Evolutionary conservation across 2,113 vertebrate genomes (phyloP).

Genomic region (Oenanthe melanoleuca): DNA sequence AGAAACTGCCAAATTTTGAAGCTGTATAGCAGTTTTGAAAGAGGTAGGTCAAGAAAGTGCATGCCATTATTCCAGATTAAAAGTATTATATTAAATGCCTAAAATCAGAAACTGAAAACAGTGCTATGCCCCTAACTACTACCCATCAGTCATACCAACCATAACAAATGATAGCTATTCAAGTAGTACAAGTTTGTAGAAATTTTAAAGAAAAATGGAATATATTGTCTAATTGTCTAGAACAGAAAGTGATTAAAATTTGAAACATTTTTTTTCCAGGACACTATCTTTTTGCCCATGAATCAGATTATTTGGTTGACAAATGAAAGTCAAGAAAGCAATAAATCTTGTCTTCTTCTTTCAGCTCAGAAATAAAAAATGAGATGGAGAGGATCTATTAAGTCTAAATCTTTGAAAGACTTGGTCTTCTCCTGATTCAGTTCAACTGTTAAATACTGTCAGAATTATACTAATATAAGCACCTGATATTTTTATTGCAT

Average conservation of each 20-base stretch:
- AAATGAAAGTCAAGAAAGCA: neutral
- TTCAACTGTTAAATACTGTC: neutral
- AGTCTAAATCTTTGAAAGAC: neutral
- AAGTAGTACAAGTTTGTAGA: neutral
- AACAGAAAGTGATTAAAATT: neutral
- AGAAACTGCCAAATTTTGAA: neutral
- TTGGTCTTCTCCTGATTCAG: neutral
- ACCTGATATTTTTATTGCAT: neutral
- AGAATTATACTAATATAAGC: neutral
- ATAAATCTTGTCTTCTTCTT: neutral
- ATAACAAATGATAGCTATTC: neutral
- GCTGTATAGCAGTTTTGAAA: neutral
- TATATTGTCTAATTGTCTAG: neutral
- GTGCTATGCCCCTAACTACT: neutral
- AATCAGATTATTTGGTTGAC: neutral
- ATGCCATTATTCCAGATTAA: neutral
- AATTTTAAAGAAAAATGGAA: neutral
- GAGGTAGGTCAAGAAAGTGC: neutral
- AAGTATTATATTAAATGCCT: neutral
- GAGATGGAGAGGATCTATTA: neutral
- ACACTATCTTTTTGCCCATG: neutral
- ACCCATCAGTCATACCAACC: neutral
- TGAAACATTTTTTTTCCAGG: neutral
- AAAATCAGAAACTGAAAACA: neutral
- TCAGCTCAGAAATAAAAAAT: slow-evolving; percentile 13